A percentile compares a stretch with the other conserved stretches of the same genome.
phyloP scores from a whole-genome alignment of 2,797 vertebrate species.

The Epinephelus coioides region DNA sequence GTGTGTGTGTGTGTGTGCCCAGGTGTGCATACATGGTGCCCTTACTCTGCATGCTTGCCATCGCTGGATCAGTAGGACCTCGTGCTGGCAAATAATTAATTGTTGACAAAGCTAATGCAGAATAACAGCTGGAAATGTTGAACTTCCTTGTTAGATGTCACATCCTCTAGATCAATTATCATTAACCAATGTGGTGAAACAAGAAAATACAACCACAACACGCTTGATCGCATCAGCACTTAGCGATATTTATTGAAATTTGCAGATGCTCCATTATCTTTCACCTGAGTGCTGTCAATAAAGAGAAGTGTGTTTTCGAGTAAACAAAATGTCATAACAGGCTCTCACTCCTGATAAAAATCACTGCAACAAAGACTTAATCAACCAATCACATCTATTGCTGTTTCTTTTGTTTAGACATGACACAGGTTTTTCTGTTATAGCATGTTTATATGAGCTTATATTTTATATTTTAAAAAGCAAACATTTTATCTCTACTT shows the following conservation, averaged over 20 bases:
- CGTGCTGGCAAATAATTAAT: conserved; percentile 53
- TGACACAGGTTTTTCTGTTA: background rate
- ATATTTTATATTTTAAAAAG: background rate
- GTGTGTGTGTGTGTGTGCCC: background rate
- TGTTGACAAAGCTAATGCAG: conserved; percentile 58
- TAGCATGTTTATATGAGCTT: background rate
- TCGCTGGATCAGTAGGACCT: conserved; percentile 22
- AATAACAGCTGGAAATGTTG: conserved; percentile 68
- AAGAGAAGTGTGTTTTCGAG: background rate
- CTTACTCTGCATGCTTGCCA: conserved; percentile 6
- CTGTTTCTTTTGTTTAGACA: background rate
- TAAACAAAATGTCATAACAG: conserved; percentile 22
- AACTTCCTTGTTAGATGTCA: conserved; percentile 70
- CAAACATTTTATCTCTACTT: background rate
- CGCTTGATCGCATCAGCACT: conserved; percentile 26
- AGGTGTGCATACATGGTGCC: background rate
- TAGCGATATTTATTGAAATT: background rate
- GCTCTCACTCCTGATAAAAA: background rate
- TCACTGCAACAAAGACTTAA: background rate
- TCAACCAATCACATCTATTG: background rate
- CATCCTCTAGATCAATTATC: conserved; percentile 68
- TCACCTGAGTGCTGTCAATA: conserved; percentile 11
- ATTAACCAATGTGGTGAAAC: conserved; percentile 41
- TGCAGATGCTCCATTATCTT: conserved; percentile 17
- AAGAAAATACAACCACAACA: conserved; percentile 28